Percentiles rank a stretch among this genome's conserved stretches.
These are phyloP conservation scores for Phrynocephalus versicolor DNA, from an alignment of 2,113 vertebrate genomes.

Conservation along the genomic window DNA sequence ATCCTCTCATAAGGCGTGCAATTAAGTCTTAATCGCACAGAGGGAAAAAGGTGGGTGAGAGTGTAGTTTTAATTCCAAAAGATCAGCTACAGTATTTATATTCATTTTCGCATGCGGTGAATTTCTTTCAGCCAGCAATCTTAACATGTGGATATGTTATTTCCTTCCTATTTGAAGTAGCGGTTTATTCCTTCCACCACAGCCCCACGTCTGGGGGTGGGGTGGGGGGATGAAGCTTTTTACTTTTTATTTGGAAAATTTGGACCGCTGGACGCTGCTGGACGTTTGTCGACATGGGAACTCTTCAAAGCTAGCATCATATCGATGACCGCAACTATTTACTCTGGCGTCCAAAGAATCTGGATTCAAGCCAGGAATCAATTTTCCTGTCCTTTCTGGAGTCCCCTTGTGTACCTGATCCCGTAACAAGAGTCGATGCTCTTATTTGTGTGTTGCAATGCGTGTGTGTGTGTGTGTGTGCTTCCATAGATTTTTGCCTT, in stretches of 20 bases:
- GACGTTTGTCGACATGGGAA: not conserved
- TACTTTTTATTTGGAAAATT: not conserved
- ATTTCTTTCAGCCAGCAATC: not conserved
- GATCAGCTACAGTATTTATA: not conserved
- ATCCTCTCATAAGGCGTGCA: constrained; percentile 43
- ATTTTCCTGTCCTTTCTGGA: constrained; percentile 46
- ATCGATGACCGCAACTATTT: not conserved
- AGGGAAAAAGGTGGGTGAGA: not conserved
- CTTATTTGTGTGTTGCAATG: not conserved
- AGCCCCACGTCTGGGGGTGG: too few species aligned
- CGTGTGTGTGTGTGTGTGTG: too few species aligned
- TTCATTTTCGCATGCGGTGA: not conserved
- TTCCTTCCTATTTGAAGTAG: constrained; percentile 5
- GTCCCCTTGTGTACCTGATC: constrained; percentile 14
- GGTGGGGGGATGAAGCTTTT: too few species aligned
- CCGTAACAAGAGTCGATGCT: constrained; percentile 23
- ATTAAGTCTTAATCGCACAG: not conserved
- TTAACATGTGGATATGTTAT: not conserved
- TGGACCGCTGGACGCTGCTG: constrained; percentile 6
- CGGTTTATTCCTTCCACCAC: not conserved
- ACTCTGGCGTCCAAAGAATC: not conserved
- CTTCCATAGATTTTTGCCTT: not conserved
- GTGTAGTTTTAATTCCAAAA: not conserved
- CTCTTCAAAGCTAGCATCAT: not conserved
- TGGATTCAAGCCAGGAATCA: constrained; percentile 49